phyloP scores from a whole-genome alignment of 2,113 vertebrate species.

The Limnothrissa miodon region DNA sequence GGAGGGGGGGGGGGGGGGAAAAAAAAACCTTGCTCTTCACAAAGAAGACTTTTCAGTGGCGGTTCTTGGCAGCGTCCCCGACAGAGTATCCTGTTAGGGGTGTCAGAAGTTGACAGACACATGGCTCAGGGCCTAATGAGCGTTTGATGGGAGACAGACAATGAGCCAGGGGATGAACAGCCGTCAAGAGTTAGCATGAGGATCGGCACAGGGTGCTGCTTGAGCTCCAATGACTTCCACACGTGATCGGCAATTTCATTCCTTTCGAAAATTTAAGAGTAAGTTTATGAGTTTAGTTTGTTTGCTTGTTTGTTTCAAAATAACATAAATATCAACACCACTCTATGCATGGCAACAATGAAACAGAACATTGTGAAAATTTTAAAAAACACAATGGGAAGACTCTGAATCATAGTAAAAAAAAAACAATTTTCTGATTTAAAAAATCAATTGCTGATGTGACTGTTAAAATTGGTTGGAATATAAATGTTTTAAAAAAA shows the following conservation, averaged over 20 bases:
- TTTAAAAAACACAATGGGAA: no score
- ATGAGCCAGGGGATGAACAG: conserved; percentile 40
- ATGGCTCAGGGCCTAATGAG: conserved; percentile 67
- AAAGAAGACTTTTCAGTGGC: conserved; percentile 54
- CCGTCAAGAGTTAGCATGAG: not conserved
- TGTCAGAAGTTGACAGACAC: conserved; percentile 65
- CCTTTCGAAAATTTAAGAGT: not conserved
- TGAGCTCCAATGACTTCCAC: not conserved
- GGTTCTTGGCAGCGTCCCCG: conserved; percentile 40
- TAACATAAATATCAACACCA: not conserved
- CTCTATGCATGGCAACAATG: no score
- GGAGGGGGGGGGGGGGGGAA: conserved; percentile 12
- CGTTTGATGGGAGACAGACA: conserved; percentile 63
- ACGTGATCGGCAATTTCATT: not conserved
- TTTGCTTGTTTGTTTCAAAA: not conserved
- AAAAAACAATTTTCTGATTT: no score
- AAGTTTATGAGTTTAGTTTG: not conserved
- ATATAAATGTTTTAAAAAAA: no score
- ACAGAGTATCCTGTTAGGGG: conserved; percentile 49
- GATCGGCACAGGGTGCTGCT: not conserved
- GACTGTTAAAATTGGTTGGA: no score
- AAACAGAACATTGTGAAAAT: no score
- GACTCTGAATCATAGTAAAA: no score
- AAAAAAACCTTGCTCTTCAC: conserved; percentile 14
- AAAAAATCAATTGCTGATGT: no score